Conservation (phyloP, 1,140 invertebrate genomes). For the Tetraneura akinire region DNA sequence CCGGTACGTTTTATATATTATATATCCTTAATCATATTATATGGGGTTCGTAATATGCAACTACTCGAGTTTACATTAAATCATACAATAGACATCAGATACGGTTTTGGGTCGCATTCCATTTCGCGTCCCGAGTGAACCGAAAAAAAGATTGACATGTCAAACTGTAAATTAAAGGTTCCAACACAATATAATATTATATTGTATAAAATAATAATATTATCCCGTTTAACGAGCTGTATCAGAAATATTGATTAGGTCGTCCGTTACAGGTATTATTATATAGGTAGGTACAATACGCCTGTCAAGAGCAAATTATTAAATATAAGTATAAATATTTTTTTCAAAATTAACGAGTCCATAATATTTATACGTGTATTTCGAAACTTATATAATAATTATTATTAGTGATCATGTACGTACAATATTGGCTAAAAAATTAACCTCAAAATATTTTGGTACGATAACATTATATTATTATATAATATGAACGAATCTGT, state of each 20-base stretch:
- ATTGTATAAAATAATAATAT: too few species aligned
- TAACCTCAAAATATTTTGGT: too few species aligned
- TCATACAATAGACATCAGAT: background rate
- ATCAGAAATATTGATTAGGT: background rate
- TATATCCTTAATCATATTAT: background rate
- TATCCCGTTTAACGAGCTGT: background rate
- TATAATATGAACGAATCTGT: too few species aligned
- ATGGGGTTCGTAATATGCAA: background rate
- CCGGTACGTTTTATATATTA: too few species aligned
- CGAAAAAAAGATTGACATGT: conserved; percentile 35
- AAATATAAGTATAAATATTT: too few species aligned
- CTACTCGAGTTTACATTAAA: too few species aligned
- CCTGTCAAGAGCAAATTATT: background rate
- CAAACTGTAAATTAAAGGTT: conserved; percentile 2
- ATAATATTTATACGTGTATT: too few species aligned
- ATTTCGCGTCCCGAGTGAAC: background rate
- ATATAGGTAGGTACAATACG: background rate
- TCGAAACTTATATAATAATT: too few species aligned
- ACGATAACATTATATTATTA: too few species aligned
- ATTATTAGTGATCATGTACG: too few species aligned
- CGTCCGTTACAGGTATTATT: background rate
- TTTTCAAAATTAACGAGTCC: too few species aligned
- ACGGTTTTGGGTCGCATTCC: conserved; percentile 40
- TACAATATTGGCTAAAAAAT: too few species aligned
- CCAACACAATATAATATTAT: background rate